Percentiles rank a stretch among this genome's conserved stretches.
phyloP scores from a whole-genome alignment of 2,888 invertebrate species.

The Pristionchus maxplancki region DNA sequence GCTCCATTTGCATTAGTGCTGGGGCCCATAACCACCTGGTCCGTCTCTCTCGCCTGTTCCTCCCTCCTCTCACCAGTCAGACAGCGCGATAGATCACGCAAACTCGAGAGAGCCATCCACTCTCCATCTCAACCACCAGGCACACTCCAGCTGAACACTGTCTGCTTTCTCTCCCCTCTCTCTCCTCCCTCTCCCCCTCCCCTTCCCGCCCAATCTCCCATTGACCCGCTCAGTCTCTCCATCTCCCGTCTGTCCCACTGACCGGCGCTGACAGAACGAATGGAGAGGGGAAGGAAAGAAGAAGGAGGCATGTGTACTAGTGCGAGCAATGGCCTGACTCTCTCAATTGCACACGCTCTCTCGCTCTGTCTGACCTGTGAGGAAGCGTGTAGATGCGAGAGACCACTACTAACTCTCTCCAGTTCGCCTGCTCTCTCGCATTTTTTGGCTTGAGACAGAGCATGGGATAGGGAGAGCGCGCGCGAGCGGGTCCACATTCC shows the following conservation, averaged over 20 bases:
- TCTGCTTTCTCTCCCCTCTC: background rate
- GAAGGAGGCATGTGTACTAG: background rate
- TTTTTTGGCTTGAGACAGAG: too few relatives aligned
- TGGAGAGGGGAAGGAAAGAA: background rate
- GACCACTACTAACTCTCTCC: too few relatives aligned
- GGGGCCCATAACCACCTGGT: background rate
- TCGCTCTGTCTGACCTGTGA: background rate
- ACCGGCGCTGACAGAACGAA: background rate
- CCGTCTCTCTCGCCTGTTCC: background rate
- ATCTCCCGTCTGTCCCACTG: background rate
- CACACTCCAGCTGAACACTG: background rate
- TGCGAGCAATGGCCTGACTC: background rate
- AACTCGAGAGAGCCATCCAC: background rate
- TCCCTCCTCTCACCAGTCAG: background rate
- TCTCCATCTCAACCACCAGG: background rate
- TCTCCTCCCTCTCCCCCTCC: background rate
- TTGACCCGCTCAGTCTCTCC: background rate
- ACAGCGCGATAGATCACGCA: background rate
- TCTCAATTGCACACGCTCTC: background rate
- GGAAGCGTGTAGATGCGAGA: too few relatives aligned
- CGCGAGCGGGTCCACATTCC: background rate
- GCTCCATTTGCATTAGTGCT: background rate
- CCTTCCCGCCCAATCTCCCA: background rate
- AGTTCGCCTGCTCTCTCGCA: too few relatives aligned
- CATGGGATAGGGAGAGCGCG: background rate